A percentile compares a stretch with the other conserved stretches of the same genome.
Evolutionary conservation across 2,797 vertebrate species (phyloP).

Genomic region (Trachops cirrhosus): DNA sequence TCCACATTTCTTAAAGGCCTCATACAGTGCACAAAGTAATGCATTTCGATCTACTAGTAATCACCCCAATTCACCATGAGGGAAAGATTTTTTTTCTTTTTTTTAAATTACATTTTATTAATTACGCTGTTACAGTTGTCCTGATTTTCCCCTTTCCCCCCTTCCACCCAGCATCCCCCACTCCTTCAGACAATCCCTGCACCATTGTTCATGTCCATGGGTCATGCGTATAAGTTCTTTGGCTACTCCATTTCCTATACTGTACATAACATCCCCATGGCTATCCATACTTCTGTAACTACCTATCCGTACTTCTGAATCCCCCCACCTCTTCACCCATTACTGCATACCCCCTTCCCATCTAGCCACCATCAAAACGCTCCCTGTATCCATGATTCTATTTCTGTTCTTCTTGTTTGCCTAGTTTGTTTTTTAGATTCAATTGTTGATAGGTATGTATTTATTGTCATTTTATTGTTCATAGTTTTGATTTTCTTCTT

Average conservation of each 20-base stretch:
- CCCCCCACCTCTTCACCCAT: not conserved
- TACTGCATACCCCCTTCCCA: not conserved
- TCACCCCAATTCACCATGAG: not conserved
- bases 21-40: accelerated
- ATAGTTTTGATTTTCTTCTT: not conserved
- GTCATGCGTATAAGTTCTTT: not conserved
- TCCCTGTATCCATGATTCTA: not conserved
- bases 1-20: not conserved
- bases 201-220: not conserved
- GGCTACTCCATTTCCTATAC: not conserved
- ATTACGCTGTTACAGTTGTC: not conserved
- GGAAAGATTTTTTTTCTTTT: not conserved
- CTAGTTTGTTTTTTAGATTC: not conserved
- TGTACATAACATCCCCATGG: not conserved
- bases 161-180: not conserved
- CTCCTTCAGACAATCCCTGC: not conserved
- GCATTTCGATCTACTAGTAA: not conserved
- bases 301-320: not conserved
- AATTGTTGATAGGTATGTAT: not conserved
- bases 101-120: not conserved
- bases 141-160: too few species aligned
- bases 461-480: not conserved
- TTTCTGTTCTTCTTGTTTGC: too few species aligned
- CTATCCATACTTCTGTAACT: not conserved
- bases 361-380: not conserved